Percentiles rank a stretch among this genome's conserved stretches.
Conservation (phyloP, 2,113 vertebrate genomes). For the Porphyrio hochstetteri region DNA sequence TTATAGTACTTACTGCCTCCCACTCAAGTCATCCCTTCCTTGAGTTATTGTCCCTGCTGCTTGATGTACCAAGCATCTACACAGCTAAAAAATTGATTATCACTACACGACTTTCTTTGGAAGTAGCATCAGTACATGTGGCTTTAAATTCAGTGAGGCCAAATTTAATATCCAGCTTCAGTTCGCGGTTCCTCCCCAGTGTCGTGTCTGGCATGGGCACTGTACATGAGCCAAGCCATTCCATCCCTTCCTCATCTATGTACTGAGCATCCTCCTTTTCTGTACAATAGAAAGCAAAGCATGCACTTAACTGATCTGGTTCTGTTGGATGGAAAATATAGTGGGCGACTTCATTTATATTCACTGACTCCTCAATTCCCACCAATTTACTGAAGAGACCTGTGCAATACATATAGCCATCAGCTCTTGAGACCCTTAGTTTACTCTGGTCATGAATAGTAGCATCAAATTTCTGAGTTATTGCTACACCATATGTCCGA, state of each 20-base stretch:
- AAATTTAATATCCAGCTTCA: slow-evolving; percentile 19
- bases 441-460: not conserved
- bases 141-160: slow-evolving; percentile 38
- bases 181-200: not conserved
- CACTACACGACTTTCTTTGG: not conserved
- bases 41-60: not conserved
- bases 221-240: not conserved
- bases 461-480: fast-evolving
- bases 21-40: not conserved
- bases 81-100: not conserved
- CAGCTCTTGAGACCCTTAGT: not conserved
- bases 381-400: not conserved
- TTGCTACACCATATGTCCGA: not conserved
- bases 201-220: not conserved
- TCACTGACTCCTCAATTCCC: not conserved
- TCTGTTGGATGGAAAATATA: not conserved
- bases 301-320: fast-evolving
- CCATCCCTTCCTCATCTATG: not conserved
- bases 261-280: not conserved
- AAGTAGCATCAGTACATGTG: not conserved
- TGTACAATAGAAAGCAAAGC: not conserved
- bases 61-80: not conserved
- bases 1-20: not conserved
- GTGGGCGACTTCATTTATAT: not conserved
- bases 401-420: not conserved